Evolutionary conservation across 2,888 invertebrate species (phyloP), one percentile per base, ranked within the genome.

Genomic region (Sycophila texana): DNA sequence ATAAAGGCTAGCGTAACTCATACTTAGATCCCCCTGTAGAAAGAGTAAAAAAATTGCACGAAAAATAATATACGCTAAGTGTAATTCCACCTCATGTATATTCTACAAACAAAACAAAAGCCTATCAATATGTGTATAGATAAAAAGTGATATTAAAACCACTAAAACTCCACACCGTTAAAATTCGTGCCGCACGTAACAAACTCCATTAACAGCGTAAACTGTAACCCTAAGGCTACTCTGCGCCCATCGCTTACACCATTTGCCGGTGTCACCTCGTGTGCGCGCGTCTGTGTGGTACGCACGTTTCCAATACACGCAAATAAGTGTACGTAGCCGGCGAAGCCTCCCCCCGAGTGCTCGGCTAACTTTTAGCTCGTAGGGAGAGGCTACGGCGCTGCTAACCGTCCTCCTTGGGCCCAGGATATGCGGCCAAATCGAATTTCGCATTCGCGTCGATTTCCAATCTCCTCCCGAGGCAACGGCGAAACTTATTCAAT

Each of bases 361-460:
- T 30, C 55, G 39, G 53, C 61, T 51, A 74, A 72, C 72, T 81
- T 77, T 39, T n/a, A n/a, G n/a, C n/a, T 68, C 49, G 47, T 7
- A 26, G 66, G 51, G 74, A 39, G 39, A 39, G 39, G 58, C 63
- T 61, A 72, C 73, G 39, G 63, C 18, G 67, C 53, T 53, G 65
- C 72, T 75, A 75, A 72, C 75, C 75, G 22, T 22, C 61, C 67
- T 61, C 53, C 72, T 72, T 63, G 55, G n/a, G 63, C 10, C 39
- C 39, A 47, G 60, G 51, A 60, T 74, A 72, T 66, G 66, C 71
- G 60, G 68, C 73, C 58, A 80, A 80, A 77, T 79, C 77, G 71
- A 81, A 81, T 81, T 76, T 74, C 65, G 58, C 70, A 81, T 79
- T 79, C 81, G 55, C 76, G 73, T 74, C 79, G 79, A 81, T 81